Evolutionary conservation across 1,140 invertebrate species (phyloP), one percentile per base, ranked within the genome.

Genomic region (Cylas formicarius): DNA sequence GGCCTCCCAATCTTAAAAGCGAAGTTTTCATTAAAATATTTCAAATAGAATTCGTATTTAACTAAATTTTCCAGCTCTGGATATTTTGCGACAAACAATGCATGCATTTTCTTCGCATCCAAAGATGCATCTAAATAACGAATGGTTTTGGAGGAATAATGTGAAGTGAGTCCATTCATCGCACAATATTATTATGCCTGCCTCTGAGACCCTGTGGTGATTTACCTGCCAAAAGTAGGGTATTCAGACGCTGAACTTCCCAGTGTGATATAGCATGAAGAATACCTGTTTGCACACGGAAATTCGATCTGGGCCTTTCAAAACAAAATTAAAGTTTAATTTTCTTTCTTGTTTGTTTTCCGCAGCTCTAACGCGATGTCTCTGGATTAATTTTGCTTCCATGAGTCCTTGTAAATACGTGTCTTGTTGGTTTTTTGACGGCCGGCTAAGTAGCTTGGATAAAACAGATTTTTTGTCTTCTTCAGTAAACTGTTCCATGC

Each of bases 101-200:
- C n/a, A n/a, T n/a, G n/a, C n/a, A n/a, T 60, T 51, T 41, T 60
- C 53, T 60, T 62, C 24, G 56, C 50, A 41, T 47, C 54, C 33
- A 63, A 42, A 27, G 38, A 49, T 32, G 55, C 48, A 49, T 57
- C 50, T 34, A 65, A 50, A 44, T 61, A 63, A n/a, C 28, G 38
- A 43, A 51, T 35, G 35, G 49, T 28, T 54, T 50, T 59, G 37
- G 33, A 11, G 22, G 20, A 6, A 37, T 54, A 54, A 37, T 54
- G 44, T 23, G 44, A 24, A 27, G 35, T 29, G 14, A 29, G 14
- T 41, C n/a, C 13, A 20, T 18, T 46, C 38, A 16, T 35, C 23
- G 17, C 11, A 16, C 44, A 37, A 27, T 27, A 35, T 36, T 53
- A 36, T 47, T 51, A 33, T 50, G 48, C 24, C 11, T 14, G 24